Evolutionary conservation across 2,797 vertebrate species (phyloP).

Genomic region (Spea hammondii): DNA sequence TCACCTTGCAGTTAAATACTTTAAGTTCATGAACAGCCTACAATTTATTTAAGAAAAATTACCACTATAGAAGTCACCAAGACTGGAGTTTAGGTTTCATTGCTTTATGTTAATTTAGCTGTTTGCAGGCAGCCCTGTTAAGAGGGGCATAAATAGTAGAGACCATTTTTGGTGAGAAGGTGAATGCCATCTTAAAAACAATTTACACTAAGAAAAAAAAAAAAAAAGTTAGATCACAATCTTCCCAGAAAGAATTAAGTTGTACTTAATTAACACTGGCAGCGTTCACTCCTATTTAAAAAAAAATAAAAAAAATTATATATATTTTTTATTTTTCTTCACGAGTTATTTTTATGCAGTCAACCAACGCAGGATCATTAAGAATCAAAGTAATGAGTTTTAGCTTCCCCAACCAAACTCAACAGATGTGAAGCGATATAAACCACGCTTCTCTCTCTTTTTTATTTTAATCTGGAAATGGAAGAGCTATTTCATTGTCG

Average conservation of each 20-base stretch:
- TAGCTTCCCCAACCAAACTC: constrained; percentile 25
- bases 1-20: too few relatives aligned
- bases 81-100: too few relatives aligned
- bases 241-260: too few relatives aligned
- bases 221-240: too few relatives aligned
- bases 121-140: too few relatives aligned
- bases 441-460: constrained; percentile 6
- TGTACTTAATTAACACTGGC: constrained; percentile 11
- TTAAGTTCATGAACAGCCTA: too few relatives aligned
- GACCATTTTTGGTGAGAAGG: not conserved
- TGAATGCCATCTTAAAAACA: not conserved
- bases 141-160: too few relatives aligned
- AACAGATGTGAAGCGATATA: constrained; percentile 46
- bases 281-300: not conserved
- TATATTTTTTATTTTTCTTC: not conserved
- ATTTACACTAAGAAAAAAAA: too few relatives aligned
- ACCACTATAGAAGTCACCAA: too few relatives aligned
- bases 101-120: too few relatives aligned
- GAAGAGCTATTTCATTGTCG: constrained; percentile 22
- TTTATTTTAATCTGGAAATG: constrained; percentile 19
- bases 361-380: constrained; percentile 32
- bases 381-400: constrained; percentile 37
- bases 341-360: constrained; percentile 35
- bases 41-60: too few relatives aligned
- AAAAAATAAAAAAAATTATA: not conserved